Base-by-base conservation (phyloP, 2,113 vertebrate genomes). In the Sapayoa aenigma region DNA sequence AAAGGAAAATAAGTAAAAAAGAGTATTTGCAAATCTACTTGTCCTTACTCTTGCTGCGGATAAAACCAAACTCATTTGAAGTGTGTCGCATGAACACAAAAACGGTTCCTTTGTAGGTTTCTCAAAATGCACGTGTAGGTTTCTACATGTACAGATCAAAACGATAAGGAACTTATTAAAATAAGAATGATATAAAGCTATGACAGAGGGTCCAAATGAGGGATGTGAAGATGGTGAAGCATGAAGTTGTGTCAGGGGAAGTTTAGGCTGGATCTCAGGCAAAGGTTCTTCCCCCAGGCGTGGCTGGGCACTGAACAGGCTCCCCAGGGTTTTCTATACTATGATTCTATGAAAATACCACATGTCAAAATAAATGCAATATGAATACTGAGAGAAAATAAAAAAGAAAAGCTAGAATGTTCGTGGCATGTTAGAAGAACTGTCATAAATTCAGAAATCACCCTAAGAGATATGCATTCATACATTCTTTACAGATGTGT, bases 231-330 rank as follows among this genome's bases (percentile, higher is more conserved):
- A 65, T 65, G 62, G 28, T 42, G 62, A 42, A 60, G 21, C 28
- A 47, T 9, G 46, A 55, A 76, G 24, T 11, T 75, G 39, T 5
- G 39, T 4, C n/a, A 53, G 71, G 24, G 62, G 1, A 68, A 3
- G 62, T 7, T 18, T 7, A 18, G 5, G n/a, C 0, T 47, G 62
- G 0, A 41, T 1, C 8, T 3, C 28, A 68, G 46, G 6, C 5
- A 4, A 11, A 75, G 62, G 24, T 18, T 53, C 13, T 41, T 12
- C 46, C 55, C 24, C 60, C 33, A 24, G 47, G 39, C 42, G 14
- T 30, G 28, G 44, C 10, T 14, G 71, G 55, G 69, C 78, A 30
- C 46, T 89, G 87, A 9, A 28, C 71, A 41, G 69, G 46, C 69
- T 82, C 12, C 65, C 53, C 69, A 60, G 79, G 71, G n/a, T 28